Evolutionary conservation across 1,140 invertebrate species (phyloP).

Genomic region (Sitodiplosis mosellana): DNA sequence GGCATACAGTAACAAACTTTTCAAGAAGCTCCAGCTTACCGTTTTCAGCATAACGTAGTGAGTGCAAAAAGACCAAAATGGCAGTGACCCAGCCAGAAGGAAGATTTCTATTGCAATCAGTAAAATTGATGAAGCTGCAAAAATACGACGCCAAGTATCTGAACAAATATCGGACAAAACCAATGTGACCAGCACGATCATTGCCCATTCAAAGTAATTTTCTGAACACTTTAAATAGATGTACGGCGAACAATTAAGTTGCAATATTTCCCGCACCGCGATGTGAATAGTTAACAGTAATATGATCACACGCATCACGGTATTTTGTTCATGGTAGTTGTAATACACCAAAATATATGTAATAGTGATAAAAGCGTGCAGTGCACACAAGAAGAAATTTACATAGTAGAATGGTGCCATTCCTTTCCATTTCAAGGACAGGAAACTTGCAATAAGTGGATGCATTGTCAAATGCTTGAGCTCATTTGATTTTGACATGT

Average conservation of each 20-base stretch:
- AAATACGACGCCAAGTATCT: constrained; percentile 30
- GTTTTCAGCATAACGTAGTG: not conserved
- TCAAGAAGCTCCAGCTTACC: not conserved
- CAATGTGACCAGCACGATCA: constrained; percentile 37
- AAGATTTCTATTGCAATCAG: constrained; percentile 49
- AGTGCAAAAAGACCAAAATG: not conserved
- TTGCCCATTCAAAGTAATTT: constrained; percentile 46
- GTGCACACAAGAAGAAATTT: constrained; percentile 50
- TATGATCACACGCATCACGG: constrained; percentile 21
- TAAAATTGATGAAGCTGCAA: constrained; percentile 45
- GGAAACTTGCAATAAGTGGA: constrained; percentile 57
- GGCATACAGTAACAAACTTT: not conserved
- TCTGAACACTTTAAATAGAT: constrained; percentile 43
- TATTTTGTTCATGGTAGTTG: constrained; percentile 28
- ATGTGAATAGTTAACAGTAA: constrained; percentile 33
- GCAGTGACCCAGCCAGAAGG: not conserved
- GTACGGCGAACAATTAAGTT: constrained; percentile 39
- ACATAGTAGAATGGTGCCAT: constrained; percentile 50
- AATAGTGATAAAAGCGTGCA: constrained; percentile 47
- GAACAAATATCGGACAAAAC: constrained; percentile 32
- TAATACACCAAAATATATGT: constrained; percentile 37
- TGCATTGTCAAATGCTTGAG: constrained; percentile 52
- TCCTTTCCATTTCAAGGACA: constrained; percentile 65
- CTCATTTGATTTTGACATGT: constrained; percentile 42
- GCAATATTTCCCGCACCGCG: constrained; percentile 44